Percentiles rank a stretch among this genome's conserved stretches.
Conservation (phyloP, 2,797 vertebrate species). For the Bufotes viridis region DNA sequence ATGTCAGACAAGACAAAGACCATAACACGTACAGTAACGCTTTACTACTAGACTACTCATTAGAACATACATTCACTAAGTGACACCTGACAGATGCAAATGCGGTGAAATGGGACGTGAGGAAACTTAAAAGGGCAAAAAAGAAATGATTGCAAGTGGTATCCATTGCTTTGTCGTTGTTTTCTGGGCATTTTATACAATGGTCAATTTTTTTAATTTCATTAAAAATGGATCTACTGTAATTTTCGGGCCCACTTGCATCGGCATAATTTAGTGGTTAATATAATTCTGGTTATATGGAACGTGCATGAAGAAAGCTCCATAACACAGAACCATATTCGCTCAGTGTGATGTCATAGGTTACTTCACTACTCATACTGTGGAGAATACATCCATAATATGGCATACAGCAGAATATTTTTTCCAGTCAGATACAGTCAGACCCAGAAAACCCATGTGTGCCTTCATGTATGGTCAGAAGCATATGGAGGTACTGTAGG, state of each 20-base stretch:
- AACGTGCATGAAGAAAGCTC: too few relatives aligned
- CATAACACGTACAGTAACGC: slow-evolving; percentile 28
- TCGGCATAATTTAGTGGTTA: not conserved
- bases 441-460: too few relatives aligned
- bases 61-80: slow-evolving; percentile 62
- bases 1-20: slow-evolving; percentile 38
- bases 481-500: too few relatives aligned
- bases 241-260: not conserved
- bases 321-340: too few relatives aligned
- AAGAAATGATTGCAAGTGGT: not conserved
- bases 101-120: slow-evolving; percentile 37
- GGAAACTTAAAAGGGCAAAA: not conserved
- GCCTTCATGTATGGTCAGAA: too few relatives aligned
- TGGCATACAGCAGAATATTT: too few relatives aligned
- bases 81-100: slow-evolving; percentile 36
- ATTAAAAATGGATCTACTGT: not conserved
- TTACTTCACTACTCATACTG: too few relatives aligned
- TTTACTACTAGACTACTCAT: slow-evolving; percentile 45
- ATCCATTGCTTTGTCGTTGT: slow-evolving; percentile 1
- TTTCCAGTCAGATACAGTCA: too few relatives aligned
- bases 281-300: too few relatives aligned
- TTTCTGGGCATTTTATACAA: not conserved
- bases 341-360: too few relatives aligned
- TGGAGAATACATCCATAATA: too few relatives aligned
- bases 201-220: not conserved